A percentile compares a stretch with the other conserved stretches of the same genome.
Conservation (phyloP, 2,797 vertebrate species). For the Manis javanica region DNA sequence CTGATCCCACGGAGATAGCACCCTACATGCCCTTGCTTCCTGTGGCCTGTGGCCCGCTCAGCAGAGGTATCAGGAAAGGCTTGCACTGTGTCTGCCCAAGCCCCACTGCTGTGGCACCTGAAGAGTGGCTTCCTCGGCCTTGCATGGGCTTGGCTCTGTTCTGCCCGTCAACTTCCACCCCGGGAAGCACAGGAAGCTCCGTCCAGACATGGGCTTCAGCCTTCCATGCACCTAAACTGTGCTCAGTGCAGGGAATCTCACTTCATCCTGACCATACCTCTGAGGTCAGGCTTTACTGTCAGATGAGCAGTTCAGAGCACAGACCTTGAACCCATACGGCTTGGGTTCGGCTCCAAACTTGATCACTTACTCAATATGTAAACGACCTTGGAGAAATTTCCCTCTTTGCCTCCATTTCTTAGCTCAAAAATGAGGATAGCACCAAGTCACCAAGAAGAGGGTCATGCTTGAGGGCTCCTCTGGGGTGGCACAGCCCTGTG, state of each 20-base stretch:
- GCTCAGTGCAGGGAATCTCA: rapidly evolving
- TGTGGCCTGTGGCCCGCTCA: rapidly evolving
- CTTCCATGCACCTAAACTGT: neutral
- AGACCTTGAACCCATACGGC: neutral
- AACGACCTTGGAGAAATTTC: neutral
- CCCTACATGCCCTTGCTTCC: rapidly evolving
- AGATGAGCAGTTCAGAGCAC: neutral
- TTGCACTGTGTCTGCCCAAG: neutral
- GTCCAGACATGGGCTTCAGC: neutral
- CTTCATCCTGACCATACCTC: neutral
- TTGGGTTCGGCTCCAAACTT: neutral
- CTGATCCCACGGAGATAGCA: neutral
- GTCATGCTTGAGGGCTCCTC: too few relatives aligned
- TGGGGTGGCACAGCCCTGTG: too few relatives aligned
- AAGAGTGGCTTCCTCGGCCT: neutral
- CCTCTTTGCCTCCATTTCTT: neutral
- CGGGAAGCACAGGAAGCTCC: neutral
- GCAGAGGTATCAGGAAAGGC: neutral
- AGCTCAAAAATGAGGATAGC: neutral
- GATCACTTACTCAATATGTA: neutral
- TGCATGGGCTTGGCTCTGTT: neutral
- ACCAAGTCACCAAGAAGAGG: too few relatives aligned
- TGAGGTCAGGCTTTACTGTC: neutral
- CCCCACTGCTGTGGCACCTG: neutral
- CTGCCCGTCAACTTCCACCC: neutral